Evolutionary conservation across 1,140 invertebrate species (phyloP), one percentile per base, ranked within the genome.

Genomic region (Pseudachorutes palmiensis): DNA sequence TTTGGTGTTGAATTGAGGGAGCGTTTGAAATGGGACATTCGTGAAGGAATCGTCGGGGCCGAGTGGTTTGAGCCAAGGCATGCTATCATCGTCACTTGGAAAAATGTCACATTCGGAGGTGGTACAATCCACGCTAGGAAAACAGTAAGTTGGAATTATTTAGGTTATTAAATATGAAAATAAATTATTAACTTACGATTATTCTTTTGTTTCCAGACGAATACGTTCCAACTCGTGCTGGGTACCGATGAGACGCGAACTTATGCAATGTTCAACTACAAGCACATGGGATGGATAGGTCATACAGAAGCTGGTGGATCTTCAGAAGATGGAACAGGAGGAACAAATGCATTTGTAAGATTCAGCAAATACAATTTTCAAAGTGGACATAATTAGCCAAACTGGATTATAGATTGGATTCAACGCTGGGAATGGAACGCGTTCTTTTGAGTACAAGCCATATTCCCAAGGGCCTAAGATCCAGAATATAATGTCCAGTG

Each of bases 251-350:
- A 96, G 81, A 91, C 94, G 3, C 88, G 88, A 74, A 92, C 92
- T 0, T 98, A 96, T 73, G 91, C 86, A 0, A 93, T 98, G 28
- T 96, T 93, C 77, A 97, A 97, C 79, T 98, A 97, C 76, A 83
- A 87, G 1, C 85, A 91, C 58, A 83, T 97, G 49, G 86, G 88
- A 72, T 97, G 94, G 94, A 91, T 89, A 1, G 87, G 87, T 22
- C 90, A 94, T 72, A 94, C 92, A 0, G 92, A 94, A 78, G 91
- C 91, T 60, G 89, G 90, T 55, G 92, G 92, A 69, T 91, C 91
- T 77, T 91, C 90, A 1, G 87, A 87, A 16, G 85, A 84, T 57
- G 94, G 92, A 58, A 89, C 90, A 75, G 91, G 91, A 64, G 92
- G 92, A 75, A 83, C 84, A 9, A 88, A 92, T 1, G 92, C 92